These are phyloP conservation scores for Ooceraea biroi DNA, from an alignment of 1,140 invertebrate genomes.

Conservation along the genomic window DNA sequence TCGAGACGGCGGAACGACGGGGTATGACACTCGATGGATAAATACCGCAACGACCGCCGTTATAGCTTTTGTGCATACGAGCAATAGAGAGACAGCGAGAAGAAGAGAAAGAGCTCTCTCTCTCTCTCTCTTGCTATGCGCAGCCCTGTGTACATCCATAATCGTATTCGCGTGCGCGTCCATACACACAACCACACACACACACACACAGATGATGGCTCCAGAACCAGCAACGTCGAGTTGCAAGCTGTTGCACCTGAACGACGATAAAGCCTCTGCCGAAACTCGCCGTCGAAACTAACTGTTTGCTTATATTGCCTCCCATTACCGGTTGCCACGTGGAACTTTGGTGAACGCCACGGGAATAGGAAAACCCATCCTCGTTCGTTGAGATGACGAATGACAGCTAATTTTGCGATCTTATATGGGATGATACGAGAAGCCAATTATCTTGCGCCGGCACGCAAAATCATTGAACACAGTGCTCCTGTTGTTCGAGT, in stretches of 20 bases:
- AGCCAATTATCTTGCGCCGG: neutral
- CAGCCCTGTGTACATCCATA: constrained; percentile 22
- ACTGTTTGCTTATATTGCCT: constrained; percentile 72
- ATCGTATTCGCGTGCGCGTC: constrained; percentile 29
- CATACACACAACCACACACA: neutral
- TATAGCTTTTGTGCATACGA: constrained; percentile 36
- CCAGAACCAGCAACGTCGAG: constrained; percentile 52
- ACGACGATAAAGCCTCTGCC: constrained; percentile 63
- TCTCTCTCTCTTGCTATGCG: neutral
- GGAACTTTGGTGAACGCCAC: constrained; percentile 53
- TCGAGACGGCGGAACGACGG: constrained; percentile 52
- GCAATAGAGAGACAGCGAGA: neutral
- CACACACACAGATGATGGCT: constrained; percentile 17
- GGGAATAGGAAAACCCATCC: constrained; percentile 33
- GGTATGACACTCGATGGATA: constrained; percentile 58
- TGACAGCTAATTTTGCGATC: constrained; percentile 16
- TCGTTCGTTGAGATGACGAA: neutral
- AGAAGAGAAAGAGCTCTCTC: neutral
- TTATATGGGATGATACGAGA: constrained; percentile 5
- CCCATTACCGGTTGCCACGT: constrained; percentile 50
- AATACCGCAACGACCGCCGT: constrained; percentile 49
- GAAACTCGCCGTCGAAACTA: constrained; percentile 65
- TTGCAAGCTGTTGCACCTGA: constrained; percentile 70
- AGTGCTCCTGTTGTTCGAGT: neutral
- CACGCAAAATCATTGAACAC: neutral